Percentiles rank a stretch among this genome's conserved stretches.
These are phyloP conservation scores for Rhincodon typus DNA, from an alignment of 2,797 vertebrate genomes.

Conservation along the genomic window DNA sequence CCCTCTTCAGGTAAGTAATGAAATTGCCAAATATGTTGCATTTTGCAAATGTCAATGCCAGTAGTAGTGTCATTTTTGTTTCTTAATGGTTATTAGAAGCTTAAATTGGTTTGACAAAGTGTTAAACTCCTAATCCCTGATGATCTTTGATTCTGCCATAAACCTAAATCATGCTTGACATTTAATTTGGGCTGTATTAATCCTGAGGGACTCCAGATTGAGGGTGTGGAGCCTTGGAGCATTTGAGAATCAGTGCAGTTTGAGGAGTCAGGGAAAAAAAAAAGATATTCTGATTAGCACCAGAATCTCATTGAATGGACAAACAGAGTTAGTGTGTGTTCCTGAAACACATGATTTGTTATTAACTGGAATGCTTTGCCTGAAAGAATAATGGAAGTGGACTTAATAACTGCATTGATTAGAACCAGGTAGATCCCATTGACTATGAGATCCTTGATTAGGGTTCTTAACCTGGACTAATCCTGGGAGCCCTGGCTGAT, in stretches of 20 bases:
- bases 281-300: neutral
- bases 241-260: neutral
- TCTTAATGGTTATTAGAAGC: neutral
- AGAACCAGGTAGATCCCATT: too few species aligned
- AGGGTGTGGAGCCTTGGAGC: neutral
- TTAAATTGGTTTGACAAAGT: neutral
- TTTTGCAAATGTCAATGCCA: neutral
- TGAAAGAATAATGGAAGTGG: neutral
- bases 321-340: neutral
- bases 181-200: conserved; percentile 2
- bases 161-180: neutral
- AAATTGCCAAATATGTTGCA: neutral
- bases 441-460: too few species aligned
- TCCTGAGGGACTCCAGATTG: neutral
- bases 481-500: too few species aligned
- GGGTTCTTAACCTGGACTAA: too few species aligned
- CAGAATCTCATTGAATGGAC: neutral
- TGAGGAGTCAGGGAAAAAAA: neutral
- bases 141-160: neutral
- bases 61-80: neutral
- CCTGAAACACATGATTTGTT: neutral
- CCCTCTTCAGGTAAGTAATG: neutral
- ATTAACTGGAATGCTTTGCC: neutral
- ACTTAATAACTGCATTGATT: neutral
- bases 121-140: neutral